phyloP scores from a whole-genome alignment of 2,113 vertebrate species.

The Notarius lentiginosus region DNA sequence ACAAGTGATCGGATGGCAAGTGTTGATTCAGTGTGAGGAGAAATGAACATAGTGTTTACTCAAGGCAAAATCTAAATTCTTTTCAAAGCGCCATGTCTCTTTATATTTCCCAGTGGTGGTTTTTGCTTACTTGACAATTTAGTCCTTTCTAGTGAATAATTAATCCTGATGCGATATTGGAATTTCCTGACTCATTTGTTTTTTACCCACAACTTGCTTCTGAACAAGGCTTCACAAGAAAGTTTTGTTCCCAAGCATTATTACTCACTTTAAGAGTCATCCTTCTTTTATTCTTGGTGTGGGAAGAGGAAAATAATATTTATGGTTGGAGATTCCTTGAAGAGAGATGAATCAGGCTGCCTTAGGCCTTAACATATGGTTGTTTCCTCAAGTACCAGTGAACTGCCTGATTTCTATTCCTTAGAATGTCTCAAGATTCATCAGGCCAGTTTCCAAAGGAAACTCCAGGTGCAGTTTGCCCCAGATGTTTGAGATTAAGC shows the following conservation, averaged over 20 bases:
- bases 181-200: neutral
- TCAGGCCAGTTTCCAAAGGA: neutral
- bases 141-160: neutral
- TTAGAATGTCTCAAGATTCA: neutral
- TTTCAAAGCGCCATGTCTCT: neutral
- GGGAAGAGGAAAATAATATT: neutral
- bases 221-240: neutral
- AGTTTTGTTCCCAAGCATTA: neutral
- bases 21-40: neutral
- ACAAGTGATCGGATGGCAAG: too few relatives aligned
- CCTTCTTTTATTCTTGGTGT: neutral
- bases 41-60: neutral
- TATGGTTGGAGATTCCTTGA: neutral
- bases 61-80: neutral
- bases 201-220: neutral
- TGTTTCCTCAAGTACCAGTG: neutral
- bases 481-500: neutral
- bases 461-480: neutral
- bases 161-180: neutral
- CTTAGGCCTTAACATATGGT: neutral
- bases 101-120: neutral
- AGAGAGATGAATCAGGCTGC: neutral
- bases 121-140: neutral
- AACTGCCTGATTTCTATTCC: neutral
- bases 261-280: neutral